Percentiles rank a stretch among this genome's conserved stretches.
Evolutionary conservation across 2,888 invertebrate genomes (phyloP).

Genomic region (Lochmaea capreae): DNA sequence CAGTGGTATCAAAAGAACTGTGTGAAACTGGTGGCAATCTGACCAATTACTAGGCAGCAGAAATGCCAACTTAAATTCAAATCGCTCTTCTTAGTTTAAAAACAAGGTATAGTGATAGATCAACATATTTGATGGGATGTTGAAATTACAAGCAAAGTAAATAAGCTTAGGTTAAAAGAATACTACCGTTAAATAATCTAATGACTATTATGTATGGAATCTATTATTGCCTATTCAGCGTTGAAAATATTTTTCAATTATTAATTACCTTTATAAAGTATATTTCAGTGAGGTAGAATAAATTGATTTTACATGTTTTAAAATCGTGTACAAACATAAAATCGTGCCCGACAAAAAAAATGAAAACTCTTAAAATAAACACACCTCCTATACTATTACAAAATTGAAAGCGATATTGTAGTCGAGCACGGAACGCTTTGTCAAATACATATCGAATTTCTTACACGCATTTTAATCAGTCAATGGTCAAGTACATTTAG

Average conservation of each 20-base stretch:
- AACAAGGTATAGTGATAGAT: no score
- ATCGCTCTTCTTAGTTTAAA: no score
- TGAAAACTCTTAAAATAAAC: slow-evolving; percentile 4
- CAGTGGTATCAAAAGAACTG: no score
- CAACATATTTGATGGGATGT: no score
- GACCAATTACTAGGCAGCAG: no score
- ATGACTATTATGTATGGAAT: no score
- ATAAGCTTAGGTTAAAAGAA: no score
- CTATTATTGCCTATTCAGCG: no score
- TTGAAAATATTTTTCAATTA: not conserved
- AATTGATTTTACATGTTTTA: slow-evolving; percentile 7
- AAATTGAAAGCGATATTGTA: slow-evolving; percentile 2
- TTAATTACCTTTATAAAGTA: not conserved
- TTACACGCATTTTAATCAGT: not conserved
- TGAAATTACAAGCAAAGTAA: no score
- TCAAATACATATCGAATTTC: not conserved
- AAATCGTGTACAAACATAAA: not conserved
- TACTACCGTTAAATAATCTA: no score
- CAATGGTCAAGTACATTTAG: not conserved
- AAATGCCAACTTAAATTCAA: no score
- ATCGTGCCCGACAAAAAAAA: not conserved
- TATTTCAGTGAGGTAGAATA: not conserved
- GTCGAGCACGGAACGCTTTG: not conserved
- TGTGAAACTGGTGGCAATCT: no score
- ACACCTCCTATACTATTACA: not conserved